These are phyloP conservation scores for Datnioides undecimradiatus DNA, from an alignment of 2,113 vertebrate species.

Conservation along the genomic window DNA sequence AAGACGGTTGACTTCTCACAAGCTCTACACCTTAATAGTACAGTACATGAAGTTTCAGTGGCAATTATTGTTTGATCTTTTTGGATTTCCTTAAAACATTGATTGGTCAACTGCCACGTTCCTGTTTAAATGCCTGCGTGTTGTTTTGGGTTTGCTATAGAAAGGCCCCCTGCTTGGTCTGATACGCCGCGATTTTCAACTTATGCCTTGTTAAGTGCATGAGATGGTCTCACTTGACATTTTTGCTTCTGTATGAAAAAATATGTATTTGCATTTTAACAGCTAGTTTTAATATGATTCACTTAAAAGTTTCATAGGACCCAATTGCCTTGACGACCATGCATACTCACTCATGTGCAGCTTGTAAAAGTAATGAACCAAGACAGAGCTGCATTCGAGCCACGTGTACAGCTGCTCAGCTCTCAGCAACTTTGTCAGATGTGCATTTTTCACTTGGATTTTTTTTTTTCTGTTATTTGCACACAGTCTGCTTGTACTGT, in stretches of 20 bases:
- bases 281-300: neutral
- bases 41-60: neutral
- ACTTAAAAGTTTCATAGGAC: neutral
- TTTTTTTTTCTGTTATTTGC: slow-evolving; percentile 17
- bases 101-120: slow-evolving; percentile 78
- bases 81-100: neutral
- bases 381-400: neutral
- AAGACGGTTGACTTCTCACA: slow-evolving; percentile 75
- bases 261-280: neutral
- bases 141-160: slow-evolving; percentile 22
- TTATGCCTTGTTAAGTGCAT: slow-evolving; percentile 51
- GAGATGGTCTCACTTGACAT: neutral
- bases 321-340: neutral
- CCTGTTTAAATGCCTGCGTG: slow-evolving; percentile 12
- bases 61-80: neutral
- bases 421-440: neutral
- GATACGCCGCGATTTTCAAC: rapidly evolving
- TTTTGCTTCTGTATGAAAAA: neutral
- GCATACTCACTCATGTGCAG: neutral
- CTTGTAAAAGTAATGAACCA: neutral
- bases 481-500: neutral
- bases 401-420: neutral
- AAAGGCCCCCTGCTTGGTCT: slow-evolving; percentile 1
- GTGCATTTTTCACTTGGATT: neutral
- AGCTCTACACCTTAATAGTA: neutral